Evolutionary conservation across 2,113 vertebrate genomes (phyloP).

Genomic region (Amazona vittata): DNA sequence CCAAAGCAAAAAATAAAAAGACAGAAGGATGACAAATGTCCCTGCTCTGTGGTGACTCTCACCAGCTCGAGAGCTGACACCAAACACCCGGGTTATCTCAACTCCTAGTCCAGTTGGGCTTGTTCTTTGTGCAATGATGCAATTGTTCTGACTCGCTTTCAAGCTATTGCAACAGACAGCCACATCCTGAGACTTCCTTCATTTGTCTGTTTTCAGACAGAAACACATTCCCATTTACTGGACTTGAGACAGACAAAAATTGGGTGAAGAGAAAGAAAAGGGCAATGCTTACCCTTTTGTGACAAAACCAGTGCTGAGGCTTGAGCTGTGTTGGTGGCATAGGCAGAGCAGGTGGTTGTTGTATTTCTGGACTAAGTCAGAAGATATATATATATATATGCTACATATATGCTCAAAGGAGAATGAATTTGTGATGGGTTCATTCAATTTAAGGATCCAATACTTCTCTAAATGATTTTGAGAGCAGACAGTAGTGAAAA

Average conservation of each 20-base stretch:
- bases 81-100: not conserved
- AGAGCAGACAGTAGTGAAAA: not conserved
- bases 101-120: not conserved
- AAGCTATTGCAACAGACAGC: slow-evolving; percentile 1
- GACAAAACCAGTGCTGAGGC: not conserved
- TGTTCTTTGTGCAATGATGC: not conserved
- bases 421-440: not conserved
- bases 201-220: not conserved
- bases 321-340: not conserved
- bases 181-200: slow-evolving; percentile 12
- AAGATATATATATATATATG: not conserved
- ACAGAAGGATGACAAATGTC: not conserved
- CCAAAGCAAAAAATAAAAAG: not conserved
- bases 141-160: not conserved
- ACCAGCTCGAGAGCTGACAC: not conserved
- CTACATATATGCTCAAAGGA: not conserved
- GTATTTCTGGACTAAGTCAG: not conserved
- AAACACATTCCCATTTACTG: not conserved
- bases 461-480: not conserved
- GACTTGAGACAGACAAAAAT: not conserved
- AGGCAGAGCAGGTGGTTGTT: not conserved
- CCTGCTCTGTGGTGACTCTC: not conserved
- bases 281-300: not conserved
- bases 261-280: not conserved
- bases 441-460: not conserved